Base-by-base conservation (phyloP, 1,140 invertebrate species). In the Holotrichia oblita region DNA sequence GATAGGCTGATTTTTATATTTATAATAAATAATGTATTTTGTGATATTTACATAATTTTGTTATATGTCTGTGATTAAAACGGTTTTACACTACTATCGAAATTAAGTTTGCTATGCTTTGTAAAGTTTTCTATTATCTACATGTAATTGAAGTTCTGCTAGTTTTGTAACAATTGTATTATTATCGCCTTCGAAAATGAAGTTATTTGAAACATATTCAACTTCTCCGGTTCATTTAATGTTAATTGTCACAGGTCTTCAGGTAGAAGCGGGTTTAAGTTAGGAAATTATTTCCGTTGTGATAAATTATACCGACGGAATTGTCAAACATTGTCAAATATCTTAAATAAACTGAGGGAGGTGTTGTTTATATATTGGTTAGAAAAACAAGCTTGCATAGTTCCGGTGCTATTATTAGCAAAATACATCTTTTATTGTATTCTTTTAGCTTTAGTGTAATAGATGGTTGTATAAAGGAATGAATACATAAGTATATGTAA, bases 391-490 rank as follows among this genome's bases (percentile, higher is more conserved):
- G 72, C 72, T 73, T 73, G 72, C 72, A 40, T 40, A 40, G 72
- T 73, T 73, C 3, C n/a, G 72, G 72, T 73, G 72, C 72, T 73
- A 73, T 40, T 73, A 24, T 73, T 42, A 73, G 27, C n/a, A 2
- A 40, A 17, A 73, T 17, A 22, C n/a, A 6, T 64, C 59, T 64
- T 64, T 73, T 73, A 40, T 73, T 73, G 72, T 73, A 73, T 73
- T 64, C 59, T 64, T 64, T 73, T 73, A 73, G 72, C 72, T 73
- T 73, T 73, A 73, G 72, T 73, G 72, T 73, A 9, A 24, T 73
- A 40, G 72, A 64, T 73, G 72, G 24, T 73, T 73, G 72, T 73
- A 73, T 40, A 42, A 73, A 40, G 22, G 59, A 64, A 27, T 64
- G 59, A 64, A 64, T 64, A 64, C 22, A 64, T 64, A 20, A 64